Base-by-base conservation (phyloP, 2,888 invertebrate genomes). In the Thysanoteuthis rhombus region DNA sequence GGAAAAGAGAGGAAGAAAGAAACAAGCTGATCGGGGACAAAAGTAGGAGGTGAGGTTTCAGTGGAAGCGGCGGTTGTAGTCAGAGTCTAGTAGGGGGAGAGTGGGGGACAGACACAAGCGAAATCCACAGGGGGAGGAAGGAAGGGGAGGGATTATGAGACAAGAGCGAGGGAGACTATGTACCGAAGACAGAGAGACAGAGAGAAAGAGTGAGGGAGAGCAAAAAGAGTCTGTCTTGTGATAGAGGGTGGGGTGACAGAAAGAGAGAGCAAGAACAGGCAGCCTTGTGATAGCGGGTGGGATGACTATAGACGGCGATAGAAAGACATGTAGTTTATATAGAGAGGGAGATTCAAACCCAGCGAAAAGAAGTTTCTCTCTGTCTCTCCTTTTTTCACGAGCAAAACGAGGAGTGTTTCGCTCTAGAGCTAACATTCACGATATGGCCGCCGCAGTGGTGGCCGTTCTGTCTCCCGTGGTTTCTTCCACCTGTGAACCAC, bases 371-470 rank as follows among this genome's bases (percentile, higher is more conserved):
- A 52, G 52, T 52, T 25, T 52, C 47, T 47, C 47, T 47, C 25
- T 25, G 25, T 52, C 52, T 25, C 52, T 52, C 52, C n/a, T 75
- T 25, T n/a, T n/a, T 75, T 58, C 32, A 10, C 75, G n/a, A 75
- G 75, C 75, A 75, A 75, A 75, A 75, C n/a, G 75, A 75, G 75
- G 75, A 75, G 75, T 75, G 75, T n/a, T 75, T 75, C 75, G n/a
- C 16, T 36, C 75, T 75, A n/a, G 36, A n/a, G 75, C 75, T 12
- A 75, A n/a, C 75, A 75, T 75, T 75, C 36, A 75, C 75, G n/a
- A 16, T n/a, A 75, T 75, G 75, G 75, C 75, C 36, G 75, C 75
- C 75, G 75, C 75, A n/a, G n/a, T 75, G 75, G 75, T 75, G 75
- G 75, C 75, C 19, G 75, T 75, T n/a, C 75, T 75, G 75, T 75